Conservation (phyloP, 2,888 invertebrate species). For the Buathra laborator region DNA sequence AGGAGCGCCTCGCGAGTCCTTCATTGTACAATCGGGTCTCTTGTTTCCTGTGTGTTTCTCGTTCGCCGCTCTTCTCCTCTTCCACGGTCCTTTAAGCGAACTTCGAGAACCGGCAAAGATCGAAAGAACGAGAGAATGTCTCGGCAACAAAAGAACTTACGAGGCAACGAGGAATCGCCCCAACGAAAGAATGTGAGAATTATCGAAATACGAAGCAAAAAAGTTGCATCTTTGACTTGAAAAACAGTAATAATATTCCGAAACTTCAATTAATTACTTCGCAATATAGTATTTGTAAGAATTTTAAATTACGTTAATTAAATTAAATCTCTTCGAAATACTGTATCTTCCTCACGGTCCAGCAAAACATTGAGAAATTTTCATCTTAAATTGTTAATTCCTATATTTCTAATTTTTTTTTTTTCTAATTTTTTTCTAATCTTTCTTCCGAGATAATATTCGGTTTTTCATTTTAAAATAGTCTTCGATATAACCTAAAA, state of each 20-base stretch:
- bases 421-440: background rate
- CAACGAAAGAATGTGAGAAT: conserved; percentile 29
- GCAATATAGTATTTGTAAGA: too few species aligned
- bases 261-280: too few species aligned
- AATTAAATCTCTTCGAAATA: too few species aligned
- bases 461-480: background rate
- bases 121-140: conserved; percentile 30
- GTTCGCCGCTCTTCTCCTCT: conserved; percentile 15
- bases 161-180: conserved; percentile 14
- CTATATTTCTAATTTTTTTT: background rate
- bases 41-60: conserved; percentile 60
- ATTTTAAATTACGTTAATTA: too few species aligned
- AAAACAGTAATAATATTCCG: too few species aligned
- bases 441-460: background rate
- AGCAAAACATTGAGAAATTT: too few species aligned
- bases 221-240: too few species aligned
- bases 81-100: conserved; percentile 11
- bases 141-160: conserved; percentile 12
- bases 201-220: conserved; percentile 14
- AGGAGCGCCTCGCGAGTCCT: conserved; percentile 57
- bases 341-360: too few species aligned
- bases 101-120: conserved; percentile 27
- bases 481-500: background rate
- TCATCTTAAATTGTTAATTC: too few species aligned
- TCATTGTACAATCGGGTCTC: conserved; percentile 59